These are phyloP conservation scores for Potamarius usumacintae DNA, from an alignment of 2,113 vertebrate genomes.

Conservation along the genomic window DNA sequence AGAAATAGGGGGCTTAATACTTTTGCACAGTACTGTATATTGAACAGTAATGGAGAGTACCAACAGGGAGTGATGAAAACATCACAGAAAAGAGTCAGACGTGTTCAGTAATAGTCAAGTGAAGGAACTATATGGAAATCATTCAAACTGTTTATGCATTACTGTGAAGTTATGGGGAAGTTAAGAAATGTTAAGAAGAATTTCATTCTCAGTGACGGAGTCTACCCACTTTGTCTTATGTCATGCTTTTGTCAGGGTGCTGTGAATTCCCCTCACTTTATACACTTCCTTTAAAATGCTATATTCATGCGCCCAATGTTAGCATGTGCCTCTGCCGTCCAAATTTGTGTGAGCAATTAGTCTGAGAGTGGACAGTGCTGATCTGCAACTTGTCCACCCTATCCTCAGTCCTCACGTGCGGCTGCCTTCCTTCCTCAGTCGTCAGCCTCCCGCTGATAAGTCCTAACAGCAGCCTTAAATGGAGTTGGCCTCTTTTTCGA, in stretches of 20 bases:
- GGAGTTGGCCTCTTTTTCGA: conserved; percentile 47
- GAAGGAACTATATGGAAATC: not conserved
- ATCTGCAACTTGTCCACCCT: not conserved
- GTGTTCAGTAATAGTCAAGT: not conserved
- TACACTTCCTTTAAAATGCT: not conserved
- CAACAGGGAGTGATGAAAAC: not conserved
- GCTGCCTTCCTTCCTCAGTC: conserved; percentile 46
- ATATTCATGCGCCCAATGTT: not conserved
- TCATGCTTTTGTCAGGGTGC: not conserved
- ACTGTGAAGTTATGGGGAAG: not conserved
- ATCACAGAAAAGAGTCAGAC: not conserved
- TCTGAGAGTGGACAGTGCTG: not conserved
- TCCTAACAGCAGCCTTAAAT: conserved; percentile 51
- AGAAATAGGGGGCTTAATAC: no score
- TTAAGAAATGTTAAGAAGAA: not conserved
- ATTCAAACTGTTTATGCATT: not conserved
- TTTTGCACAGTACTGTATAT: not conserved
- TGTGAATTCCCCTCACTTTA: not conserved
- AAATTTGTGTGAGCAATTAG: not conserved
- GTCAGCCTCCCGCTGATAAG: conserved; percentile 58
- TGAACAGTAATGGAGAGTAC: not conserved
- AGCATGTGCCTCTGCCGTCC: not conserved
- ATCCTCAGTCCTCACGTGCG: conserved; percentile 24
- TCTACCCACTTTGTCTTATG: conserved; percentile 1
- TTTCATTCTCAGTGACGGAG: not conserved